Evolutionary conservation across 2,113 vertebrate genomes (phyloP).

Genomic region (Sterrhoptilus dennistouni): DNA sequence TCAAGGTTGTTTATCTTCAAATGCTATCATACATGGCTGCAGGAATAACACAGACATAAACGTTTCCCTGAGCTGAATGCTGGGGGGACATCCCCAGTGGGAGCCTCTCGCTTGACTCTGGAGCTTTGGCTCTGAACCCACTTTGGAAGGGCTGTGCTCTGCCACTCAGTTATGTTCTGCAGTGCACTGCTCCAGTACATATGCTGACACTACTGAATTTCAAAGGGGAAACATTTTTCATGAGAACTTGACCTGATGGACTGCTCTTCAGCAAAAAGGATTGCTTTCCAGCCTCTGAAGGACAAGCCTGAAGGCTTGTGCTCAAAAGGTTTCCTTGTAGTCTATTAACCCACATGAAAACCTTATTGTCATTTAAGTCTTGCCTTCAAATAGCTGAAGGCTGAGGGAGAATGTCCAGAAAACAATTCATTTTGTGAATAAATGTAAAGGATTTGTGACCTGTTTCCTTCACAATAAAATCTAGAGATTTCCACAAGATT

Average conservation of each 20-base stretch:
- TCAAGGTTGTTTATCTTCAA: background rate
- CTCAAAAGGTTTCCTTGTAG: background rate
- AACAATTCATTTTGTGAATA: background rate
- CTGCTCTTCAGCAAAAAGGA: background rate
- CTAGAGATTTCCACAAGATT: background rate
- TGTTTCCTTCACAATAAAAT: background rate
- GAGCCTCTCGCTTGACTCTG: background rate
- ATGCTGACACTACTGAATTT: background rate
- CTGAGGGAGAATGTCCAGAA: background rate
- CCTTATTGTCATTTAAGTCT: background rate
- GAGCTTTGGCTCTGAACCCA: background rate
- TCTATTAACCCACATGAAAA: background rate
- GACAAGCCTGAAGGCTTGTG: background rate
- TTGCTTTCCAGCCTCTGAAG: background rate
- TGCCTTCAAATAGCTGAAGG: background rate
- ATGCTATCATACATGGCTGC: background rate
- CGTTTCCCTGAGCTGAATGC: background rate
- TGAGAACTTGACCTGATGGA: background rate
- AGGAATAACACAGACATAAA: background rate
- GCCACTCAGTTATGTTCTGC: rapidly evolving
- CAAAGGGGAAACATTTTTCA: background rate
- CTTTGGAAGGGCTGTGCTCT: background rate
- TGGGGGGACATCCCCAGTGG: background rate
- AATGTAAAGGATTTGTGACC: background rate
- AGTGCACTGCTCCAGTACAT: background rate